Base-by-base conservation (phyloP, 2,113 vertebrate genomes). In the Chascanopsetta lugubris region DNA sequence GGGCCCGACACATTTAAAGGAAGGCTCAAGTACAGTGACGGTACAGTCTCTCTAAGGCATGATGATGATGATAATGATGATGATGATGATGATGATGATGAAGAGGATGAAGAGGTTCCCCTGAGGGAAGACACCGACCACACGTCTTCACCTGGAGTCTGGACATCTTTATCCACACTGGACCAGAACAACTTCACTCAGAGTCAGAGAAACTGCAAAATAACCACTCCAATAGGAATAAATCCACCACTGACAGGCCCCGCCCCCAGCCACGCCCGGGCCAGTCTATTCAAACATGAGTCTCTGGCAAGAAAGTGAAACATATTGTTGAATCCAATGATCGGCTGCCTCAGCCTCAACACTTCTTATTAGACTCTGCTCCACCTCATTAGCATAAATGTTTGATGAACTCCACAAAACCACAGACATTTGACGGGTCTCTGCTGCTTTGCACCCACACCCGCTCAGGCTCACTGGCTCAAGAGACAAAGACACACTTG, bases 341-440 rank as follows among this genome's bases (percentile, higher is more conserved):
- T 70, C 57, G 49, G 34, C 64, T 57, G 45, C 48, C 38, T 13
- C 24, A 10, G n/a, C 42, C 25, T 53, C 38, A 61, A 62, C 13
- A 63, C 49, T 67, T 61, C 60, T 79, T 70, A 78, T 64, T 66
- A 63, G 57, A 75, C 25, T 40, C 67, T 47, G 75, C 34, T 46
- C 26, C 60, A 13, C 25, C 69, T 87, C 69, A 85, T 88, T 85
- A 81, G 70, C 82, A 86, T 90, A 65, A 85, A 86, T 87, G 88
- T 83, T 89, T 83, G 57, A 86, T 86, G 81, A 75, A 83, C 65
- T 79, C 70, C 50, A 72, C 59, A 64, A 64, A 83, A 69, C 55
- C 55, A 45, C 72, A 73, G 38, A 65, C 67, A 57, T 57, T 45
- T 42, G 24, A 51, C 17, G 53, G 61, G 50, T 49, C 6, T 20